These are phyloP conservation scores for Oncorhynchus masou DNA, from an alignment of 2,113 vertebrate species.

Conservation along the genomic window DNA sequence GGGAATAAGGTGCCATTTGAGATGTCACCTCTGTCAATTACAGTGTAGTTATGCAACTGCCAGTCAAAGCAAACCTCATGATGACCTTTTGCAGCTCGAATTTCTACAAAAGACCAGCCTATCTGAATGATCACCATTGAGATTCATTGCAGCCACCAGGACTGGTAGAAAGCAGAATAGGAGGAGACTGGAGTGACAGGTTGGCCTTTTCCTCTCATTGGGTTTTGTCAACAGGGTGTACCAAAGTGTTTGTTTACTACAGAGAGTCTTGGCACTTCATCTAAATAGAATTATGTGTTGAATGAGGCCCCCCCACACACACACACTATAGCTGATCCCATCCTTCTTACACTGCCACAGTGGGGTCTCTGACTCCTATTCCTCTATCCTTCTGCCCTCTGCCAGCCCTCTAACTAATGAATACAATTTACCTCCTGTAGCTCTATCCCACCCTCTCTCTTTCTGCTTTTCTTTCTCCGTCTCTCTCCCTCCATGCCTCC, in stretches of 20 bases:
- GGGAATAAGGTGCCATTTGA: too few species aligned
- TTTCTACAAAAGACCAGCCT: too few species aligned
- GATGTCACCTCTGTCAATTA: too few species aligned
- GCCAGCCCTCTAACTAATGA: too few species aligned
- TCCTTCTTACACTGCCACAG: background rate
- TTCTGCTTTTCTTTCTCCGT: background rate
- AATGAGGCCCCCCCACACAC: background rate
- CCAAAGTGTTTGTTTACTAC: constrained; percentile 41
- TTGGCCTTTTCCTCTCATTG: constrained; percentile 28
- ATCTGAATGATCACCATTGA: background rate
- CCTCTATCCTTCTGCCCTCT: too few species aligned
- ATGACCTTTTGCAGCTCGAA: too few species aligned
- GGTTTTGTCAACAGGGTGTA: constrained; percentile 57
- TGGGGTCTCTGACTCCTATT: background rate
- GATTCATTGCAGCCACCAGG: background rate
- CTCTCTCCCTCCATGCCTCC: too few species aligned
- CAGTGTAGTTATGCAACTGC: too few species aligned
- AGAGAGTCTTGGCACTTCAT: constrained; percentile 1
- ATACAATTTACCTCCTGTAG: too few species aligned
- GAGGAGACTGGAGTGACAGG: constrained; percentile 29
- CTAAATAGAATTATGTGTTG: background rate
- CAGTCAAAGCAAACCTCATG: too few species aligned
- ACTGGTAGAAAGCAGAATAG: background rate
- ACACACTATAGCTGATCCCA: background rate
- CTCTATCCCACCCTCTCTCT: background rate